These are phyloP conservation scores for Genyomyrus donnyi DNA, from an alignment of 2,113 vertebrate species.

Conservation along the genomic window DNA sequence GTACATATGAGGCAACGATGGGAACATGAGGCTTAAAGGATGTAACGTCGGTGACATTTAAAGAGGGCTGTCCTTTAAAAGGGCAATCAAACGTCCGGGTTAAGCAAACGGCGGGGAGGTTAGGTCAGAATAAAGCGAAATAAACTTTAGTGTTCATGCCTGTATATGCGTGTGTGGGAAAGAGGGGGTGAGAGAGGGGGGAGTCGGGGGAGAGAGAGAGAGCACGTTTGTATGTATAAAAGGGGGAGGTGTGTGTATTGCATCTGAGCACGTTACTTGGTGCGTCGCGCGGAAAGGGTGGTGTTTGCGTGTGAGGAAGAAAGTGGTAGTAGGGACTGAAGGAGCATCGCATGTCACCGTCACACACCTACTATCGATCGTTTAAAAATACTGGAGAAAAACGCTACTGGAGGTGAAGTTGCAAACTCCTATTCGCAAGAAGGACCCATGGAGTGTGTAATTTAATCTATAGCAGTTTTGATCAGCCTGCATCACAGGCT, in stretches of 20 bases:
- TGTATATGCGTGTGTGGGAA: slow-evolving; percentile 21
- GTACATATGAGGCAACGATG: neutral
- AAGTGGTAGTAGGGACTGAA: slow-evolving; percentile 35
- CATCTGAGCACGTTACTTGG: slow-evolving; percentile 29
- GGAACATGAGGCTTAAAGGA: neutral
- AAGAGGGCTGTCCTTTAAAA: slow-evolving; percentile 1
- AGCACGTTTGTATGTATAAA: neutral
- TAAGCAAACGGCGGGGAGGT: neutral
- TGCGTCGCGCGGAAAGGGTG: slow-evolving; percentile 7
- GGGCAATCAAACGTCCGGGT: neutral
- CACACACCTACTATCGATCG: neutral
- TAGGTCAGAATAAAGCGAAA: slow-evolving; percentile 16
- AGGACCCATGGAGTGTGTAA: neutral
- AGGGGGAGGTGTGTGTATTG: neutral
- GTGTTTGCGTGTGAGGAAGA: neutral
- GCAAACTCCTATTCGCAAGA: neutral
- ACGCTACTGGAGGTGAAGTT: neutral
- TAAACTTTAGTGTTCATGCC: neutral
- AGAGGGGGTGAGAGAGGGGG: neutral
- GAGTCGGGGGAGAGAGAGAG: neutral
- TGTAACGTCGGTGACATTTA: slow-evolving; percentile 4
- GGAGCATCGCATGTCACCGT: slow-evolving; percentile 12
- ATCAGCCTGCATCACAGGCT: neutral
- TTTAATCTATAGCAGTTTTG: neutral
- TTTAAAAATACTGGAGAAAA: neutral